Percentiles rank a stretch among this genome's conserved stretches.
Conservation (phyloP, 37 sponge, comb jelly and placozoan species). For the Ianthella basta region DNA sequence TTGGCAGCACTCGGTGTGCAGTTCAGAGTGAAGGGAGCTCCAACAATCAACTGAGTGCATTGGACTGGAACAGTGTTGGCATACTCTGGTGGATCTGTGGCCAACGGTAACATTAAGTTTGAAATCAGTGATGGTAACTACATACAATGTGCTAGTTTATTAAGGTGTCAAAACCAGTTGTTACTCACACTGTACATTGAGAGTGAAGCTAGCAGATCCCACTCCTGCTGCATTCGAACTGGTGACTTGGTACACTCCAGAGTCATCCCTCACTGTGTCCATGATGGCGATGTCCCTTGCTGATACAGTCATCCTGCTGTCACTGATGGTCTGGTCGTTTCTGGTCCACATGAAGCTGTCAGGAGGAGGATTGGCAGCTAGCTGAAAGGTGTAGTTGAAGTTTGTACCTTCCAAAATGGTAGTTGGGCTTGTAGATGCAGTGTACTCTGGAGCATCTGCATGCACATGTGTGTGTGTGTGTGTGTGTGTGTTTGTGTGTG, state of each 20-base stretch:
- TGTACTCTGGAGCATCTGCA: no score
- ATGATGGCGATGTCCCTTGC: not conserved
- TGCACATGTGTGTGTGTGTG: no score
- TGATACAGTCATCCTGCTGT: not conserved
- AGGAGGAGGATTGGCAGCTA: not conserved
- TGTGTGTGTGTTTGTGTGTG: no score
- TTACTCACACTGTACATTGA: constrained; percentile 23
- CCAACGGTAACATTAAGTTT: no score
- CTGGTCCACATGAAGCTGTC: not conserved
- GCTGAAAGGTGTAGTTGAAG: not conserved
- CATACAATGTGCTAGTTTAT: no score
- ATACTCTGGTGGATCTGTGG: no score
- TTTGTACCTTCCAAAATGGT: not conserved
- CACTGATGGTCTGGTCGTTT: not conserved
- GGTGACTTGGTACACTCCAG: not conserved
- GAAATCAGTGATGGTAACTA: no score
- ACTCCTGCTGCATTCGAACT: not conserved
- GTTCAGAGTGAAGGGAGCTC: no score
- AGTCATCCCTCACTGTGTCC: not conserved
- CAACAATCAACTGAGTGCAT: no score
- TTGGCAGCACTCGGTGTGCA: no score
- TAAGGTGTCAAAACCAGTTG: no score
- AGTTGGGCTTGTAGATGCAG: not conserved
- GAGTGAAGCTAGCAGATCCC: not conserved
- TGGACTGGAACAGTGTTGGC: no score